phyloP scores from a whole-genome alignment of 1,140 invertebrate genomes.

The Neodiprion pinetum region DNA sequence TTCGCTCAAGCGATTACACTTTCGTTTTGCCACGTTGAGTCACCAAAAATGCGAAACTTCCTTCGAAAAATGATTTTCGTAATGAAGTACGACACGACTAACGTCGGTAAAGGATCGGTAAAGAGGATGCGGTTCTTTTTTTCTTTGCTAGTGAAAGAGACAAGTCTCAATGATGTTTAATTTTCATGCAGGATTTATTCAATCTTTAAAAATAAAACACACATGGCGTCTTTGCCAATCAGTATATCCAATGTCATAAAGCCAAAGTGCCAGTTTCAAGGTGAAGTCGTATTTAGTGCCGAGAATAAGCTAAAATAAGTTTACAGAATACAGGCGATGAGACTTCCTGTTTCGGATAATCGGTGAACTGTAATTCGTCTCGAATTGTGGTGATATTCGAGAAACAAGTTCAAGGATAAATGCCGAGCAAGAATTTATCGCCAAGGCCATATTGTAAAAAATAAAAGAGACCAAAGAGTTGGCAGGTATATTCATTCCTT shows the following conservation, averaged over 20 bases:
- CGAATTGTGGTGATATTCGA: conserved; percentile 48
- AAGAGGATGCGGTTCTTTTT: neutral
- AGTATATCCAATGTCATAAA: conserved; percentile 32
- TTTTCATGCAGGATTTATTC: conserved; percentile 53
- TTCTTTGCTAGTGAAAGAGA: neutral
- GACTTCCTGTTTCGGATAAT: conserved; percentile 30
- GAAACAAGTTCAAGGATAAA: conserved; percentile 40
- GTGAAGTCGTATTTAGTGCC: neutral
- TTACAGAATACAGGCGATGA: conserved; percentile 40
- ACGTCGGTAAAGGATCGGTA: too few species aligned
- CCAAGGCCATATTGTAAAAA: neutral
- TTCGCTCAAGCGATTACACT: too few species aligned
- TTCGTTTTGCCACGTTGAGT: too few species aligned
- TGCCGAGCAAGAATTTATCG: neutral
- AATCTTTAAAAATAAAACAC: conserved; percentile 53
- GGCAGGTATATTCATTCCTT: neutral
- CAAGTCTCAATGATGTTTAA: neutral
- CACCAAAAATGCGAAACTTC: too few species aligned
- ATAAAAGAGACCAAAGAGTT: neutral
- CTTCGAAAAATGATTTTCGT: too few species aligned
- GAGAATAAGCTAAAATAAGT: conserved; percentile 7
- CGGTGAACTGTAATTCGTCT: conserved; percentile 36
- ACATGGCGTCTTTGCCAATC: conserved; percentile 38
- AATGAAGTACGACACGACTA: too few species aligned
- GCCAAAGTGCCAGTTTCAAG: conserved; percentile 25